A percentile compares a stretch with the other conserved stretches of the same genome.
Conservation (phyloP, 2,888 invertebrate species). For the Leucophenga maculata region DNA sequence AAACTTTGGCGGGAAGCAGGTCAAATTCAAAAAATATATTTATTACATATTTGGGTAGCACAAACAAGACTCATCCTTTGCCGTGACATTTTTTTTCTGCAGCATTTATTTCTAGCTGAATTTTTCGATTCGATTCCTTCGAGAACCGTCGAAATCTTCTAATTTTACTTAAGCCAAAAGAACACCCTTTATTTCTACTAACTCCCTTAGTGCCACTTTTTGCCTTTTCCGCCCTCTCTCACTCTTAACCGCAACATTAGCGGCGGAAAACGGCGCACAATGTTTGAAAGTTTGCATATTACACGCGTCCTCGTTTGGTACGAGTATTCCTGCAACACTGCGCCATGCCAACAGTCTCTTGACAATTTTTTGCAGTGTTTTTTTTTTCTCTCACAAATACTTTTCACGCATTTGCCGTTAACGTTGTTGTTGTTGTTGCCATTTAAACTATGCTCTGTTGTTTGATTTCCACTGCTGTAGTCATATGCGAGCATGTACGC, state of each 20-base stretch:
- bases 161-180: too few relatives aligned
- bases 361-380: too few relatives aligned
- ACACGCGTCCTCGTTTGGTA: slow-evolving; percentile 1
- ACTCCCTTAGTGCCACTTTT: slow-evolving; percentile 43
- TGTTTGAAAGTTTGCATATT: slow-evolving; percentile 21
- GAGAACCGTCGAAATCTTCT: too few relatives aligned
- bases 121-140: too few relatives aligned
- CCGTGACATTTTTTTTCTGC: too few relatives aligned
- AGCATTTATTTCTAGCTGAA: too few relatives aligned
- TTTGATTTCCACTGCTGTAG: not conserved
- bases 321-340: too few relatives aligned
- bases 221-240: slow-evolving; percentile 11
- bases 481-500: not conserved
- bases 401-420: slow-evolving; percentile 2
- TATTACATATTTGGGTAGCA: too few relatives aligned
- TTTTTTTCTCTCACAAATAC: slow-evolving; percentile 2
- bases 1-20: too few relatives aligned
- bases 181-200: slow-evolving; percentile 33
- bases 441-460: not conserved
- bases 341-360: not conserved
- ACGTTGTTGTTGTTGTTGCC: not conserved
- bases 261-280: too few relatives aligned
- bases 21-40: too few relatives aligned
- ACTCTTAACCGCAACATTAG: not conserved
- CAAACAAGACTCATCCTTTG: too few relatives aligned